Evolutionary conservation across 2,888 invertebrate genomes (phyloP).

Genomic region (Synanthedon tipuliformis): DNA sequence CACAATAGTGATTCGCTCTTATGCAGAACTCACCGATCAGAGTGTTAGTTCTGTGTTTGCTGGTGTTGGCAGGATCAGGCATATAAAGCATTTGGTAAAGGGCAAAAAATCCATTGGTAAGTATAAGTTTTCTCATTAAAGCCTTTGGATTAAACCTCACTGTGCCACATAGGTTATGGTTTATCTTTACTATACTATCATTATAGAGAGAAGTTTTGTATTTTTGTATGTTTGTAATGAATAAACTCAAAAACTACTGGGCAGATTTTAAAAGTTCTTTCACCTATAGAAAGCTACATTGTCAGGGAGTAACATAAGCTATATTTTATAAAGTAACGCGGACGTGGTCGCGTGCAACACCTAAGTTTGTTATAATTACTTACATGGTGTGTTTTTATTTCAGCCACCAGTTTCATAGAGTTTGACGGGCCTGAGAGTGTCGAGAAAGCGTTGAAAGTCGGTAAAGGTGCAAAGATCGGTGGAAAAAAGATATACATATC

Average conservation of each 20-base stretch:
- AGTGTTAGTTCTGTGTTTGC: conserved; percentile 29
- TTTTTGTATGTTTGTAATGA: background rate
- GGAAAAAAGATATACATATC: conserved; percentile 39
- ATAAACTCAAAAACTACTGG: no score
- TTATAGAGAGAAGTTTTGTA: no score
- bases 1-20: conserved; percentile 38
- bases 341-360: no score
- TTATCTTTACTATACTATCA: no score
- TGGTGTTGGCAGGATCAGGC: conserved; percentile 37
- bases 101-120: conserved; percentile 43
- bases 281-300: no score
- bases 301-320: no score
- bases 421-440: conserved; percentile 45
- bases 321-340: no score
- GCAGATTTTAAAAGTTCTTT: no score
- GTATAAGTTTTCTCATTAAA: background rate
- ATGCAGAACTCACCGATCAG: conserved; percentile 30
- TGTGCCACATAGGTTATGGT: no score
- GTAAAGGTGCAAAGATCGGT: conserved; percentile 26
- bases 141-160: no score
- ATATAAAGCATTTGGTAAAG: conserved; percentile 34
- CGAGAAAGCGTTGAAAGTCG: conserved; percentile 29
- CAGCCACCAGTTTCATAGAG: conserved; percentile 50
- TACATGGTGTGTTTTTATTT: conserved; percentile 6
- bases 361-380: background rate